Percentiles rank a stretch among this genome's conserved stretches.
Conservation (phyloP, 2,797 vertebrate species). For the Sardinella longiceps region DNA sequence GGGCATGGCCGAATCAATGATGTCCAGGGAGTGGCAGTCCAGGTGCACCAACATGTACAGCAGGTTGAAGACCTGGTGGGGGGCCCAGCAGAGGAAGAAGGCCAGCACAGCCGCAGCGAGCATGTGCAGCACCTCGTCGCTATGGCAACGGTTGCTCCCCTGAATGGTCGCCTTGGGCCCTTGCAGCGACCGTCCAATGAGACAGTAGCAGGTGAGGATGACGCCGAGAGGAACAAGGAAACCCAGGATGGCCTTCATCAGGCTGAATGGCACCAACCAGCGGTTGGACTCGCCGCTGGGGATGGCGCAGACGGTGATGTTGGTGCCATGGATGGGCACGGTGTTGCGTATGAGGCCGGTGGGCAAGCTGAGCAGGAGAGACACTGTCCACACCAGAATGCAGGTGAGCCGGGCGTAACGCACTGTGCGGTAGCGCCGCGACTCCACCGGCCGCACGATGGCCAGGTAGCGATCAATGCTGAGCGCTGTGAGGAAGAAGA, state of each 20-base stretch:
- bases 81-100: conserved; percentile 95
- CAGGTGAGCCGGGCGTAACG: conserved; percentile 84
- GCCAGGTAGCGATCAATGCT: conserved; percentile 95
- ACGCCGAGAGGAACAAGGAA: conserved; percentile 92
- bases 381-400: conserved; percentile 86
- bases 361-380: conserved; percentile 86
- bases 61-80: conserved; percentile 93
- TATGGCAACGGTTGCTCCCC: conserved; percentile 81
- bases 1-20: conserved; percentile 93
- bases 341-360: conserved; percentile 81
- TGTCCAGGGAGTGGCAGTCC: conserved; percentile 80
- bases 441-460: conserved; percentile 89
- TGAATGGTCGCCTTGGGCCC: conserved; percentile 77
- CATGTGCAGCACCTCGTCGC: conserved; percentile 92
- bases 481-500: conserved; percentile 92
- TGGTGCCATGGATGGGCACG: conserved; percentile 71
- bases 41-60: conserved; percentile 86
- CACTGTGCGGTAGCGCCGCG: conserved; percentile 84
- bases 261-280: conserved; percentile 77
- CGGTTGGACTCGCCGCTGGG: conserved; percentile 53
- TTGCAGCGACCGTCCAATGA: conserved; percentile 87
- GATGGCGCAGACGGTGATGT: conserved; percentile 83
- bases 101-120: conserved; percentile 91
- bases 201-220: conserved; percentile 92
- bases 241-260: conserved; percentile 88